A percentile compares a stretch with the other conserved stretches of the same genome.
Conservation (phyloP, 1,140 invertebrate species). For the Cotesia vestalis region DNA sequence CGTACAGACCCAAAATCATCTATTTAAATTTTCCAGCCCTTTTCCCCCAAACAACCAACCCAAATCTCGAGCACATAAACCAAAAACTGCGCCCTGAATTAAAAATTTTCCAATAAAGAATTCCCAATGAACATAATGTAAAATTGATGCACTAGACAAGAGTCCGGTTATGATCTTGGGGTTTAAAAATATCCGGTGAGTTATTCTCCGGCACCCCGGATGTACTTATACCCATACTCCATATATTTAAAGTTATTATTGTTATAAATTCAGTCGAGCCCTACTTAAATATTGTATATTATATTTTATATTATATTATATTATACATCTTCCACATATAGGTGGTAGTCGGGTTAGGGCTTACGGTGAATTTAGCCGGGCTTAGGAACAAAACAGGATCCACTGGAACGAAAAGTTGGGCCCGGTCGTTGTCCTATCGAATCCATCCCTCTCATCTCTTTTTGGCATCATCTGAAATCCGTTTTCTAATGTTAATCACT, state of each 20-base stretch:
- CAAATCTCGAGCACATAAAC: too few species aligned
- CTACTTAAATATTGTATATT: slow-evolving; percentile 46
- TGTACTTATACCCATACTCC: background rate
- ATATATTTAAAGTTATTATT: slow-evolving; percentile 42
- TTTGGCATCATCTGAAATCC: background rate
- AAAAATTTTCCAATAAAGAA: too few species aligned
- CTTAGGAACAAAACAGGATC: background rate
- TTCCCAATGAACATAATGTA: too few species aligned
- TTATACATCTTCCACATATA: slow-evolving; percentile 14
- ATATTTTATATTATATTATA: too few species aligned
- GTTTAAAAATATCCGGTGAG: background rate
- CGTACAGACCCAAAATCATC: too few species aligned
- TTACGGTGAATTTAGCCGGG: too few species aligned
- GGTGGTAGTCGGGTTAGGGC: background rate
- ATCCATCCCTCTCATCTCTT: slow-evolving; percentile 12
- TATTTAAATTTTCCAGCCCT: too few species aligned
- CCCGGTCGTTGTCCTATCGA: background rate
- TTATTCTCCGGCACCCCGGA: background rate
- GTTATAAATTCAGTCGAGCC: slow-evolving; percentile 59
- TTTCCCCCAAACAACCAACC: too few species aligned
- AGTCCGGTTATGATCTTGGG: too few species aligned
- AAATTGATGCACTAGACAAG: too few species aligned
- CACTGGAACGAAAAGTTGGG: too few species aligned
- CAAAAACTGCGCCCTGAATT: too few species aligned
- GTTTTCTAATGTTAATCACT: slow-evolving; percentile 42